A percentile compares a stretch with the other conserved stretches of the same genome.
Conservation (phyloP, 2,113 vertebrate genomes). For the Thunnus thynnus region DNA sequence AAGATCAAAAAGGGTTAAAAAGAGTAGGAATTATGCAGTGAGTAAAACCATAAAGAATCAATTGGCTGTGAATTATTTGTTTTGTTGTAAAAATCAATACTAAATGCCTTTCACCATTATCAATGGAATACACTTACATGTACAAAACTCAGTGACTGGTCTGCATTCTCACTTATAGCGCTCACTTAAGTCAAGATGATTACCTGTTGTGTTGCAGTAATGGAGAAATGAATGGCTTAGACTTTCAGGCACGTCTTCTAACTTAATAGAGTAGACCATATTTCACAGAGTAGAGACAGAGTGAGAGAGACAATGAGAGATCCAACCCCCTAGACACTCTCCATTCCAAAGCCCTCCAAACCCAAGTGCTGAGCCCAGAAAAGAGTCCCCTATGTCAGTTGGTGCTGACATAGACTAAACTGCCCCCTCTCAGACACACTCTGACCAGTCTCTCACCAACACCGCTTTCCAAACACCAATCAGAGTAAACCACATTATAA, state of each 20-base stretch:
- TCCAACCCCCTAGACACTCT: too few species aligned
- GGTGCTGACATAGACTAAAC: too few species aligned
- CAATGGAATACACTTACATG: slow-evolving; percentile 50
- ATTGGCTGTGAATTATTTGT: slow-evolving; percentile 40
- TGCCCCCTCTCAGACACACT: too few species aligned
- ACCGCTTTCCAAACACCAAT: too few species aligned
- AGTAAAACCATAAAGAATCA: slow-evolving; percentile 48
- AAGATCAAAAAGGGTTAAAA: too few species aligned
- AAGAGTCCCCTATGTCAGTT: too few species aligned
- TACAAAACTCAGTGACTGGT: slow-evolving; percentile 31
- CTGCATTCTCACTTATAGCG: slow-evolving; percentile 48
- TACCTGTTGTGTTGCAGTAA: slow-evolving; percentile 36
- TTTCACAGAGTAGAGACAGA: neutral
- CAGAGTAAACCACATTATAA: too few species aligned
- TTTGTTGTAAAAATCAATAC: slow-evolving; percentile 60
- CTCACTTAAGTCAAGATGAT: slow-evolving; percentile 45
- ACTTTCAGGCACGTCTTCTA: slow-evolving; percentile 28
- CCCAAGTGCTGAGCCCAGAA: too few species aligned
- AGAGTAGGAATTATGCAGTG: slow-evolving; percentile 2
- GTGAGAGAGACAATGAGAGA: slow-evolving; percentile 23
- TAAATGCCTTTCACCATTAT: slow-evolving; percentile 51
- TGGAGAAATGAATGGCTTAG: slow-evolving; percentile 42
- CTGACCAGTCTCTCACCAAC: too few species aligned
- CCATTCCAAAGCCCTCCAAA: too few species aligned
- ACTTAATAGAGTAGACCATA: slow-evolving; percentile 13